Evolutionary conservation across 2,113 vertebrate species (phyloP).

Genomic region (Echinops telfairi): DNA sequence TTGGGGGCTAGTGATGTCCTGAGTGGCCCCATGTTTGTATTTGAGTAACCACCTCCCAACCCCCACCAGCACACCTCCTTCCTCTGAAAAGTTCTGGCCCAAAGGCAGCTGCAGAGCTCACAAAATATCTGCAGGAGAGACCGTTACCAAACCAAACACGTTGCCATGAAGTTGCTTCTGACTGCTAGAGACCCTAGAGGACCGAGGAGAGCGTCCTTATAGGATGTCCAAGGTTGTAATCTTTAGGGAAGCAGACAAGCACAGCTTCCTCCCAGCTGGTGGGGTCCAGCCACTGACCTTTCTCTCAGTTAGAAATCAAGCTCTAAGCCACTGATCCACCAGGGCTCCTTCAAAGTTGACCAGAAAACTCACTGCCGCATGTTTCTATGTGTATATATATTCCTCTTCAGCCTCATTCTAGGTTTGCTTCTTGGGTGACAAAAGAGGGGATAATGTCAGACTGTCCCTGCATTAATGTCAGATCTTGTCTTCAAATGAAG

Average conservation of each 20-base stretch:
- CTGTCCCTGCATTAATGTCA: background rate
- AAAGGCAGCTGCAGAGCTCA: background rate
- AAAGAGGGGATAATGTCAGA: background rate
- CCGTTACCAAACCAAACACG: background rate
- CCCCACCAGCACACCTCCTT: background rate
- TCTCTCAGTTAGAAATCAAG: background rate
- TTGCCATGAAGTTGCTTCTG: background rate
- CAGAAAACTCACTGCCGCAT: background rate
- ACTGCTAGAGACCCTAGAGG: background rate
- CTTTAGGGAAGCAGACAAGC: background rate
- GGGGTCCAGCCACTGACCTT: background rate
- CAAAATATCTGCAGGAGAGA: conserved; percentile 11
- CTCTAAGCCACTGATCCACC: background rate
- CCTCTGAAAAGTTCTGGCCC: background rate
- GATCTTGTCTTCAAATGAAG: background rate
- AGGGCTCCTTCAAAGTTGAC: background rate
- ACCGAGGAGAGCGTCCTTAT: background rate
- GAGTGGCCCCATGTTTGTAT: background rate
- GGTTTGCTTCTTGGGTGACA: background rate
- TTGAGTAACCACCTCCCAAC: background rate
- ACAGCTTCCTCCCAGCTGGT: background rate
- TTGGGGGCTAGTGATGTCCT: background rate
- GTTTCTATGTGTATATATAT: background rate
- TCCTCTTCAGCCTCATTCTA: background rate
- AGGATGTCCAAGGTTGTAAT: background rate